Conservation (phyloP, 2,113 vertebrate genomes). For the Silurus asotus region DNA sequence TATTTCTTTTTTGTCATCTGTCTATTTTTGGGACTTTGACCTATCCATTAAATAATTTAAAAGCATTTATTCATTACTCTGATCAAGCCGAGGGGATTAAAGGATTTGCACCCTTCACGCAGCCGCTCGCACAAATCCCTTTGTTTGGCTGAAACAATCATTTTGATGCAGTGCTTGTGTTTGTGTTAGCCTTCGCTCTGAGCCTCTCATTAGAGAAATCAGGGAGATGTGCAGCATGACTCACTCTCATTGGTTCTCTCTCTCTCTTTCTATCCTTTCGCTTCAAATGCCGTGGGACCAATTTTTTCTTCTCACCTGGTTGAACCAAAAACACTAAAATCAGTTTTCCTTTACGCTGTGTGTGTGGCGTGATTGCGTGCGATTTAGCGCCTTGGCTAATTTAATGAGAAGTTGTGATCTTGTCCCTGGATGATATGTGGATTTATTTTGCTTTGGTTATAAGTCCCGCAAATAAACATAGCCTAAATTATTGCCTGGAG, state of each 20-base stretch:
- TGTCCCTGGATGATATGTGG: not conserved
- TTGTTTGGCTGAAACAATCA: slow-evolving; percentile 76
- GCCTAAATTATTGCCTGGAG: not conserved
- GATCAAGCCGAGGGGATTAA: slow-evolving; percentile 75
- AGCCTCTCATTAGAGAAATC: slow-evolving; percentile 69
- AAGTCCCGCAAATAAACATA: not conserved
- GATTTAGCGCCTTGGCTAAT: not conserved
- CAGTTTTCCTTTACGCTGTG: not conserved
- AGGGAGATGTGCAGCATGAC: slow-evolving; percentile 59
- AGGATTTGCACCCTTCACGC: slow-evolving; percentile 66
- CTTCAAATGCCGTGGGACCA: slow-evolving; percentile 57
- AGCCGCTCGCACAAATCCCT: slow-evolving; percentile 64
- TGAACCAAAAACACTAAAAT: not conserved
- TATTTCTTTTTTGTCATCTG: not conserved
- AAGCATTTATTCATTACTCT: slow-evolving; percentile 72
- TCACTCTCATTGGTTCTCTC: slow-evolving; percentile 53
- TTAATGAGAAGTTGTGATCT: not conserved
- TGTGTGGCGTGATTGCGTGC: not conserved
- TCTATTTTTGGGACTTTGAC: slow-evolving; percentile 51
- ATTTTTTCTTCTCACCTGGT: not conserved
- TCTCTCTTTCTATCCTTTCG: not conserved
- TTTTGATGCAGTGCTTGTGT: slow-evolving; percentile 71
- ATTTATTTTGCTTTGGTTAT: not conserved
- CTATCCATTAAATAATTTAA: slow-evolving; percentile 71
- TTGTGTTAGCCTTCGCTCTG: slow-evolving; percentile 57